phyloP scores from a whole-genome alignment of 2,888 invertebrate genomes.

The Scaptomyza tumidula region DNA sequence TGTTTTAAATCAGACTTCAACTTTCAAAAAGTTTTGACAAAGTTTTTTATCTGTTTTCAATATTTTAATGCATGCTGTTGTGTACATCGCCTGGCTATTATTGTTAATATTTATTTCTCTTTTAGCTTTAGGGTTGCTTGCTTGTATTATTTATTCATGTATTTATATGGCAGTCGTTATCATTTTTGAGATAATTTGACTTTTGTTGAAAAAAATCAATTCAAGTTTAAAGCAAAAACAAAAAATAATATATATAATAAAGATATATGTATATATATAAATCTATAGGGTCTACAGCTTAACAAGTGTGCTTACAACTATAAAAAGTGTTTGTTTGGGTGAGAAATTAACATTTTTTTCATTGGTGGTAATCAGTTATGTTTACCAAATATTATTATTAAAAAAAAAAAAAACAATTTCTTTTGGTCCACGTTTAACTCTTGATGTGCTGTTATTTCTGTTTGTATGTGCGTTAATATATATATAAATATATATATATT shows the following conservation, averaged over 20 bases:
- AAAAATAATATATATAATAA: slow-evolving; percentile 26
- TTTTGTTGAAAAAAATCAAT: slow-evolving; percentile 61
- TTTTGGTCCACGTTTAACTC: slow-evolving; percentile 20
- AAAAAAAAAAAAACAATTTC: slow-evolving; percentile 8
- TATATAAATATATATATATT: neutral
- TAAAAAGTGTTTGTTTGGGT: slow-evolving; percentile 22
- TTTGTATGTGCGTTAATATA: too few relatives aligned
- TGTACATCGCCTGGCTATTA: slow-evolving; percentile 12
- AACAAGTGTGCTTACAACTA: slow-evolving; percentile 32
- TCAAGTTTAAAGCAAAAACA: slow-evolving; percentile 45
- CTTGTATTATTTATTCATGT: slow-evolving; percentile 29
- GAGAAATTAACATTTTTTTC: slow-evolving; percentile 5
- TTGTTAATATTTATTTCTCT: slow-evolving; percentile 12
- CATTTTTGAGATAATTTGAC: slow-evolving; percentile 71
- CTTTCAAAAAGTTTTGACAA: too few relatives aligned
- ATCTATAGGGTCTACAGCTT: slow-evolving; percentile 37
- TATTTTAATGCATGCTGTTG: too few relatives aligned
- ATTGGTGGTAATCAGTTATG: slow-evolving; percentile 16
- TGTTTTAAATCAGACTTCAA: too few relatives aligned
- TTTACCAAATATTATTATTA: neutral
- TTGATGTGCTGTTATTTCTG: neutral
- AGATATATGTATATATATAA: slow-evolving; percentile 13
- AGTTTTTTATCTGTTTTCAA: too few relatives aligned
- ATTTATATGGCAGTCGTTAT: slow-evolving; percentile 73
- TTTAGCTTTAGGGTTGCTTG: slow-evolving; percentile 18